Evolutionary conservation across 2,113 vertebrate genomes (phyloP), one percentile per base, ranked within the genome.

Genomic region (Ahaetulla prasina): DNA sequence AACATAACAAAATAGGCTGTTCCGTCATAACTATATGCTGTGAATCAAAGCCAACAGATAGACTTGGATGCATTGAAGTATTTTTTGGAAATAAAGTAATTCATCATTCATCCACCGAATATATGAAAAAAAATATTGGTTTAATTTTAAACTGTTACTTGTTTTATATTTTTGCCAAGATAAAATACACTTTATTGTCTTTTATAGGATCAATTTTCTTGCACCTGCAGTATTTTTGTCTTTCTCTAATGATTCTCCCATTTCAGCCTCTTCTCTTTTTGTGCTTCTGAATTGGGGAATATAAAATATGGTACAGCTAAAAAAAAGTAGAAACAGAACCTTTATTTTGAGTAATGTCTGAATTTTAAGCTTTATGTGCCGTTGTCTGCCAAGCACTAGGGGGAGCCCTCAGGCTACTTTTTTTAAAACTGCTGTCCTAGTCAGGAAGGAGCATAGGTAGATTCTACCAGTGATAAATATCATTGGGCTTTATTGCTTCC

Each of bases 391-490:
- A 14, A 35, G 11, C 87, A 87, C 68, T 55, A 92, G 90, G 8
- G 93, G 94, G 93, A 88, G 87, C 90, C 89, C 68, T 85, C 54
- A 45, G 45, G 47, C 90, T 60, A 49, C 50, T 47, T 94, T 94
- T 93, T 1, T 35, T 3, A 68, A 68, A 27, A 3, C 92, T 45
- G 0, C 4, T 6, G 60, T 49, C 0, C 18, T 39, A 50, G 45
- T 87, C 47, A 30, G 0, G 2, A 74, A 49, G 8, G 14, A 60
- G 49, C 22, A 3, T 11, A 90, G 1, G 85, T 27, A 86, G 9
- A 30, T 86, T 47, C 6, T 47, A 45, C 85, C 47, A 27, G 16
- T 2, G 8, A 16, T 43, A 52, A 63, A 20, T 55, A 85, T 89
- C 27, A 55, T 0, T 23, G 68, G 39, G 23, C 25, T 55, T 91